Evolutionary conservation across 2,888 invertebrate species (phyloP), one percentile per base, ranked within the genome.

Genomic region (Athripsodes cinereus): DNA sequence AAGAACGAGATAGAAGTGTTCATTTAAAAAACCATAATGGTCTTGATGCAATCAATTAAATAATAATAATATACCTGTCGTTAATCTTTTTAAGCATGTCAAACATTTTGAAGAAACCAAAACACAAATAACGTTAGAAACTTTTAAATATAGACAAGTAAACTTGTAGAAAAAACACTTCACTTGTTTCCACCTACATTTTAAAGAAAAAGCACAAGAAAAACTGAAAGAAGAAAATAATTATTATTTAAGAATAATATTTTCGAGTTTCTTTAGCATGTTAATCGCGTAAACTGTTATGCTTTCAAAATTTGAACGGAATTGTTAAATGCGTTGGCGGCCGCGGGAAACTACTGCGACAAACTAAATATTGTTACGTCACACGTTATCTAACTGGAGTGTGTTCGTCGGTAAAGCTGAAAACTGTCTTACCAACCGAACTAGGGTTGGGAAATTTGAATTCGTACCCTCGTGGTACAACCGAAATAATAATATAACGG

Each of bases 331-430:
- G 55, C 55, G 55, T 55, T 49, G 55, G 56, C 56, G 49, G 34
- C 40, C 56, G 48, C 49, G 55, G 35, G 53, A 61, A 50, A 44
- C 35, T 57, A 59, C 59, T 59, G 62, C 62, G 59, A 57, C 57
- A 57, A 57, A 60, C 57, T 55, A 53, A 58, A 54, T 58, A 48
- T 48, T 57, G 59, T 62, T 62, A 62, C 62, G 62, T 62, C 62
- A 62, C 59, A 35, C 53, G 50, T 60, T 60, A 60, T 57, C 60
- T 60, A 62, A 62, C 55, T 55, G 50, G 26, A 26, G 50, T 47
- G 22, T 26, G 22, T 22, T 18, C 11, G 50, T 5, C 50, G 50
- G 22, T 48, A 48, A 48, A 21, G 20, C 20, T 10, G 50, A 22
- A 26, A 22, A n/a, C 50, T 50, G 50, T 16, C 18, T 26, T 26